These are phyloP conservation scores for Crossocerus cetratus DNA, from an alignment of 2,888 invertebrate genomes.

Conservation along the genomic window DNA sequence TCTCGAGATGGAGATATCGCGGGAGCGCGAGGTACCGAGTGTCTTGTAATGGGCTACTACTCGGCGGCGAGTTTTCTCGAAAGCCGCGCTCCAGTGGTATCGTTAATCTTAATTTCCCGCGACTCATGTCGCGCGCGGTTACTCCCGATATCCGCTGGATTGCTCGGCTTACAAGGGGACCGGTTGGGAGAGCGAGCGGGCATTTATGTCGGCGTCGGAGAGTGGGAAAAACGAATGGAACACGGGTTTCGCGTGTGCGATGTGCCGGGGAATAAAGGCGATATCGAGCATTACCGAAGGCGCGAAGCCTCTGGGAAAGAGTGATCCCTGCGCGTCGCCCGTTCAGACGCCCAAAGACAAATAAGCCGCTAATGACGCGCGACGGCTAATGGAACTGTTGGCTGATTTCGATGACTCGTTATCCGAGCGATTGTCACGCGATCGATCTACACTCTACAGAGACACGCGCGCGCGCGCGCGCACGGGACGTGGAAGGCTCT, in stretches of 20 bases:
- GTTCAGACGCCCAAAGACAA: slow-evolving; percentile 48
- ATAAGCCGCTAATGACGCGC: slow-evolving; percentile 51
- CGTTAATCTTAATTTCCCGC: slow-evolving; percentile 3
- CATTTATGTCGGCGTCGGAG: not conserved
- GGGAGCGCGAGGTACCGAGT: slow-evolving; percentile 26
- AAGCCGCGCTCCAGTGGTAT: not conserved
- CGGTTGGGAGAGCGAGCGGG: not conserved
- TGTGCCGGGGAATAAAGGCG: not conserved
- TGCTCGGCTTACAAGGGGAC: not conserved
- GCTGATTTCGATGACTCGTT: slow-evolving; percentile 42
- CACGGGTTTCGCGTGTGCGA: not conserved
- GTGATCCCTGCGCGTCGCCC: slow-evolving; percentile 40
- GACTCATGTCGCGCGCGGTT: not conserved
- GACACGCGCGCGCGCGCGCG: slow-evolving; percentile 12
- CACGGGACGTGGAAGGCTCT: too few species aligned
- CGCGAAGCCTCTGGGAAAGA: slow-evolving; percentile 31
- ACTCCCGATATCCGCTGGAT: not conserved
- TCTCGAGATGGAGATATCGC: slow-evolving; percentile 41
- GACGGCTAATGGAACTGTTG: slow-evolving; percentile 52
- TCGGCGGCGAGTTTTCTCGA: not conserved
- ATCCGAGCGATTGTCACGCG: slow-evolving; percentile 48
- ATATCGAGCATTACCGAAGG: too few species aligned
- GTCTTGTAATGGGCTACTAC: slow-evolving; percentile 31
- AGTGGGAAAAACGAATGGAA: not conserved
- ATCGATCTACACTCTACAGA: slow-evolving; percentile 1